phyloP scores from a whole-genome alignment of 2,888 invertebrate species.

The Calameuta idolon region DNA sequence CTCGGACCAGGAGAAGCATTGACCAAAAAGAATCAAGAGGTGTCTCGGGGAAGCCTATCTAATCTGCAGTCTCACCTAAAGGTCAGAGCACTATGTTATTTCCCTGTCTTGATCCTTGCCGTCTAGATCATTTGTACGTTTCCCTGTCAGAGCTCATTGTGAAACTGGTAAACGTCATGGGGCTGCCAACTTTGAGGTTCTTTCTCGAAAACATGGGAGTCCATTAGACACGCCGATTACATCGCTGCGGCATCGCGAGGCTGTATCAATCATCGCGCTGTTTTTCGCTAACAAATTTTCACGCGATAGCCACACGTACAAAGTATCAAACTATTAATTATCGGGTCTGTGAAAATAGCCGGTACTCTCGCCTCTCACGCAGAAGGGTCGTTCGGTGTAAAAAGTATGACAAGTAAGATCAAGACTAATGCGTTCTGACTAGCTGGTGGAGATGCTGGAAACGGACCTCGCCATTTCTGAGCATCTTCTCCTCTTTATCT shows the following conservation, averaged over 20 bases:
- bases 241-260: neutral
- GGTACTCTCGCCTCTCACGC: neutral
- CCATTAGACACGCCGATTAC: neutral
- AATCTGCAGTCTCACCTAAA: neutral
- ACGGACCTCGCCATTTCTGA: neutral
- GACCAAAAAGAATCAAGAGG: neutral
- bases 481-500: neutral
- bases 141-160: neutral
- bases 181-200: neutral
- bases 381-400: neutral
- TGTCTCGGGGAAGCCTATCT: no score
- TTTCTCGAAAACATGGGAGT: neutral
- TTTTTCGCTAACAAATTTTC: neutral
- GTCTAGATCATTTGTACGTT: neutral
- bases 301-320: neutral
- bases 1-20: neutral
- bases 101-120: neutral
- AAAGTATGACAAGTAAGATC: neutral
- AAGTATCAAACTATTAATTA: neutral
- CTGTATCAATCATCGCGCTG: neutral
- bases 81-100: neutral
- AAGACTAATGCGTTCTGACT: neutral
- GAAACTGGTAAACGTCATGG: neutral
- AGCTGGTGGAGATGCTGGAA: neutral
- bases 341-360: neutral